phyloP scores from a whole-genome alignment of 2,888 invertebrate species.

The Agonopterix subpropinquella region DNA sequence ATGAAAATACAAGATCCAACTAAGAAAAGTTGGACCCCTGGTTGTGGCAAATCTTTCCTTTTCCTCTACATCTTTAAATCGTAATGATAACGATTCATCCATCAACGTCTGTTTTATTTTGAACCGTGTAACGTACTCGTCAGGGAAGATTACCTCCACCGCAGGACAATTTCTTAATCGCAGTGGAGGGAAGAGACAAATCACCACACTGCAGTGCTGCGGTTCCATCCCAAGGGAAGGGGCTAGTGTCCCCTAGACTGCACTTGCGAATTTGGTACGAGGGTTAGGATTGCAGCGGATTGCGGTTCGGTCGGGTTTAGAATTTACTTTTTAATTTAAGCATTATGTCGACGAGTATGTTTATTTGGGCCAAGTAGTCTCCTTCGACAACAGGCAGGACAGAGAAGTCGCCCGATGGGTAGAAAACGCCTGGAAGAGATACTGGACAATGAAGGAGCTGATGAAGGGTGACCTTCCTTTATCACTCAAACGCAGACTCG shows the following conservation, averaged over 20 bases:
- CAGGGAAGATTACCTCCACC: conserved; percentile 16
- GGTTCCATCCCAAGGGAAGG: conserved; percentile 37
- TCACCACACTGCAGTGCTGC: conserved; percentile 56
- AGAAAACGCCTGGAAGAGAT: no score
- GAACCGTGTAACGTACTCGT: conserved; percentile 6
- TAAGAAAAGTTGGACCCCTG: no score
- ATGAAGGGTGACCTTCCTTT: no score
- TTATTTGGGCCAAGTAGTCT: no score
- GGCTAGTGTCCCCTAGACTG: conserved; percentile 28
- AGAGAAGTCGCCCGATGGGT: no score
- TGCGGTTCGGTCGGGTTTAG: not conserved
- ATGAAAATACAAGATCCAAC: no score
- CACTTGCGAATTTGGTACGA: not conserved
- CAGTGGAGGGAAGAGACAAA: conserved; percentile 54
- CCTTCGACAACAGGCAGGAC: no score
- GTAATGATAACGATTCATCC: conserved; percentile 5
- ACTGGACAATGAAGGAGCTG: no score
- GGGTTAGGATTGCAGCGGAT: not conserved
- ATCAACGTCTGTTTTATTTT: no score
- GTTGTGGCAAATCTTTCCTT: not conserved
- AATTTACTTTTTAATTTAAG: no score
- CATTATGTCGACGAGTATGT: no score
- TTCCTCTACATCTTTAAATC: not conserved
- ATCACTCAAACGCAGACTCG: no score
- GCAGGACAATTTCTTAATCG: conserved; percentile 58